Evolutionary conservation across 2,888 invertebrate species (phyloP).

Genomic region (Thalpophila matura): DNA sequence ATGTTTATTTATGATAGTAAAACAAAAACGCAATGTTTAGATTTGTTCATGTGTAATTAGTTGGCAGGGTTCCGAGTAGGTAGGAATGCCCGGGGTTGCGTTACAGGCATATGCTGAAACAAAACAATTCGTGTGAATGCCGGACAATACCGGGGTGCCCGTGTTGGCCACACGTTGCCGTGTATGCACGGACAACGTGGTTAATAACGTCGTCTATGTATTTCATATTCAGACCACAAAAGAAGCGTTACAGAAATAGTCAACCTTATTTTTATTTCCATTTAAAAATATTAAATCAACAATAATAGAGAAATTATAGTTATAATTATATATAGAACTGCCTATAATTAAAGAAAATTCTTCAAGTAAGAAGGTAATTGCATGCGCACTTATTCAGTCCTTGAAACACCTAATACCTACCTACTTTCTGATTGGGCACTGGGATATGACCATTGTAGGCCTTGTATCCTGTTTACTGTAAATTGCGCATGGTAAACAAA

Average conservation of each 20-base stretch:
- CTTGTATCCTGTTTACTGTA: neutral
- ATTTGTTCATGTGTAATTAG: constrained; percentile 76
- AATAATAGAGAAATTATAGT: too few species aligned
- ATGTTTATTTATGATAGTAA: constrained; percentile 65
- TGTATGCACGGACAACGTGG: constrained; percentile 52
- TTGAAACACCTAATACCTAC: too few species aligned
- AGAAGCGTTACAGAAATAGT: neutral
- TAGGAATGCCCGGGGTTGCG: constrained; percentile 77
- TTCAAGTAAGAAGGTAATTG: too few species aligned
- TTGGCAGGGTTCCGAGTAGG: constrained; percentile 88
- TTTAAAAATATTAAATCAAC: too few species aligned
- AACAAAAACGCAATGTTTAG: constrained; percentile 66
- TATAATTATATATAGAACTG: neutral
- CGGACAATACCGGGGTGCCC: constrained; percentile 83
- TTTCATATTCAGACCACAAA: neutral
- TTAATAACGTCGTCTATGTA: neutral
- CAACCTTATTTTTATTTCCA: too few species aligned
- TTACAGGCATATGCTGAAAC: constrained; percentile 82
- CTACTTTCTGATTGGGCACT: neutral
- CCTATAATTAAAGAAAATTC: too few species aligned
- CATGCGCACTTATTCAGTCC: too few species aligned
- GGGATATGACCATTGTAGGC: too few species aligned
- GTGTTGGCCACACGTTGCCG: constrained; percentile 65
- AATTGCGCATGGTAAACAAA: constrained; percentile 8
- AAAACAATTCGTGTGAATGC: constrained; percentile 87